phyloP scores from a whole-genome alignment of 1,140 invertebrate species.

The Caenorhabditis tropicalis region DNA sequence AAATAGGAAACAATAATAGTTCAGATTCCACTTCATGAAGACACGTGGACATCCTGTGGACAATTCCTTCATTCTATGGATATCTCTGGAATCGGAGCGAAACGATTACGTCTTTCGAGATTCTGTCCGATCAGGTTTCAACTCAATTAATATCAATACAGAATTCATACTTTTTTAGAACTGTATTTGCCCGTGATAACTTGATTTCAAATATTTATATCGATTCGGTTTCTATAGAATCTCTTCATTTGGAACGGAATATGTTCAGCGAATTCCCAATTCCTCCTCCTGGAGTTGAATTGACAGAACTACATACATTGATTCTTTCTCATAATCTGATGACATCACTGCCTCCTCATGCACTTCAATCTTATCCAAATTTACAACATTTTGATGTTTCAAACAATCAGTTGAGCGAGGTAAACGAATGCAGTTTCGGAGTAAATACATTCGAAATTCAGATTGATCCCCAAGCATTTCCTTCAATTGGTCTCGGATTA shows the following conservation, averaged over 20 bases:
- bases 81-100: conserved; percentile 47
- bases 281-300: conserved; percentile 49
- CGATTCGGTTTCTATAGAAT: conserved; percentile 17
- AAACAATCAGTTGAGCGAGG: conserved; percentile 51
- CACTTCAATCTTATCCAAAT: conserved; percentile 43
- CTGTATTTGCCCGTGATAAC: conserved; percentile 3
- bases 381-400: conserved; percentile 57
- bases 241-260: conserved; percentile 49
- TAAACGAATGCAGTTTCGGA: too few species aligned
- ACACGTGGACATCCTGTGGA: conserved; percentile 49
- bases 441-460: background rate
- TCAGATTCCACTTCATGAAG: conserved; percentile 31
- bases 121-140: conserved; percentile 44
- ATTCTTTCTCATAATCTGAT: conserved; percentile 45
- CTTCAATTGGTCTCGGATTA: conserved; percentile 41
- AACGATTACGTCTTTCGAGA: conserved; percentile 29
- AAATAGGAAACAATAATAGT: background rate
- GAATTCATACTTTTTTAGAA: too few species aligned
- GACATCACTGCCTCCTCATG: conserved; percentile 49
- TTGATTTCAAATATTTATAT: background rate
- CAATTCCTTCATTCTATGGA: conserved; percentile 50
- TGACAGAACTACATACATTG: conserved; percentile 51
- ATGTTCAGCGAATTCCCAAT: conserved; percentile 52
- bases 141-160: too few species aligned
- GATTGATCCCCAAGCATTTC: conserved; percentile 48